Conservation (phyloP, 2,797 vertebrate genomes). For the Hyperoplus immaculatus region DNA sequence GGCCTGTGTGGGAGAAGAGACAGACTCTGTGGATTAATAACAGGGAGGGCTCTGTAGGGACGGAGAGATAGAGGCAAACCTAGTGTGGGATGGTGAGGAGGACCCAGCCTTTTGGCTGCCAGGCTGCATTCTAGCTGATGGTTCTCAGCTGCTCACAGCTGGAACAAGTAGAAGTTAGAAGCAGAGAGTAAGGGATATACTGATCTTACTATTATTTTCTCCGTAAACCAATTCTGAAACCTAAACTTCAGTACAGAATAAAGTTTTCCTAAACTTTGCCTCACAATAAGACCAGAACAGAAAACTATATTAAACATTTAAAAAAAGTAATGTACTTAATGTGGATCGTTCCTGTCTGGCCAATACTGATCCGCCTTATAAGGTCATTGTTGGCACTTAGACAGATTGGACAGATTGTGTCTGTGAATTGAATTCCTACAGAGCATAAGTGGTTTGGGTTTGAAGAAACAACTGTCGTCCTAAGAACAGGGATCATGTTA, state of each 20-base stretch:
- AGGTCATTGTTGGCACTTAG: neutral
- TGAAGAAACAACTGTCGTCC: neutral
- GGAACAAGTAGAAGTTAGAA: conserved; percentile 19
- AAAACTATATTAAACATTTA: neutral
- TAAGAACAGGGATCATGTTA: neutral
- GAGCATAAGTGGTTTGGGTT: neutral
- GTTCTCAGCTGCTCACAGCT: conserved; percentile 46
- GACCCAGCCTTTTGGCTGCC: conserved; percentile 42
- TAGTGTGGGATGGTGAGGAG: conserved; percentile 27
- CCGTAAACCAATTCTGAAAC: neutral
- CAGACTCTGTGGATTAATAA: conserved; percentile 42
- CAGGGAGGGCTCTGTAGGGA: conserved; percentile 43
- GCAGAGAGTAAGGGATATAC: neutral
- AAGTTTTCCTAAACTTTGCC: neutral
- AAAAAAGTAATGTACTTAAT: neutral
- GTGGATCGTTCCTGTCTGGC: conserved; percentile 6
- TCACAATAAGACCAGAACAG: conserved; percentile 7
- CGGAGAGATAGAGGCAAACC: conserved; percentile 25
- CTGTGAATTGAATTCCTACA: neutral
- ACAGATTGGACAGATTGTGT: neutral
- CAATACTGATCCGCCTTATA: neutral
- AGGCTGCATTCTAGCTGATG: conserved; percentile 25
- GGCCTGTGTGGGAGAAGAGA: conserved; percentile 39
- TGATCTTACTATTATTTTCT: neutral
- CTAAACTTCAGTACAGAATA: conserved; percentile 1